A percentile compares a stretch with the other conserved stretches of the same genome.
These are phyloP conservation scores for Paguma larvata DNA, from an alignment of 2,797 vertebrate species.

Conservation along the genomic window DNA sequence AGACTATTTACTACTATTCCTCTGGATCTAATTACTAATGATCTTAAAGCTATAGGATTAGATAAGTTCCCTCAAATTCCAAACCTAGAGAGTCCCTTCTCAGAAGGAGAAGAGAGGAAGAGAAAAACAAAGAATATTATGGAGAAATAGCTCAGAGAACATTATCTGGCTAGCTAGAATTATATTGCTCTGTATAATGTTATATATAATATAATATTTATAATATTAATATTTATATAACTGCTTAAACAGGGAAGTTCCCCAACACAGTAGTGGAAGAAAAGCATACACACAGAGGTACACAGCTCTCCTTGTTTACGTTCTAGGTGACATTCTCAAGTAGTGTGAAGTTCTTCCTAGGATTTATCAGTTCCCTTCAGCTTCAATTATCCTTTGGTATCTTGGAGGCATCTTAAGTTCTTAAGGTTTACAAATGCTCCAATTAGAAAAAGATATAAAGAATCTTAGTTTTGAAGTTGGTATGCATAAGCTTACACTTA, in stretches of 20 bases:
- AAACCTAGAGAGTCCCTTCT: not conserved
- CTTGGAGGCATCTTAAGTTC: not conserved
- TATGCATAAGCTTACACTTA: not conserved
- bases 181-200: not conserved
- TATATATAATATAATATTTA: not conserved
- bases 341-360: not conserved
- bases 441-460: not conserved
- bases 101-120: not conserved
- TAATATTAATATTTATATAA: not conserved
- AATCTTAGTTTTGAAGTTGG: not conserved
- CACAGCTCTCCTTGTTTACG: not conserved
- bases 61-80: not conserved
- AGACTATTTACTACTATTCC: not conserved
- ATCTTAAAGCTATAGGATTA: not conserved
- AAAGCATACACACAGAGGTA: rapidly evolving
- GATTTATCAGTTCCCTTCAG: not conserved
- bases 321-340: not conserved
- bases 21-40: not conserved
- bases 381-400: not conserved
- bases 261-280: not conserved
- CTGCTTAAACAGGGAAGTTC: not conserved
- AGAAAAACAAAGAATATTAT: not conserved
- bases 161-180: not conserved
- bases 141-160: not conserved
- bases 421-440: not conserved